Percentiles rank a stretch among this genome's conserved stretches.
These are phyloP conservation scores for Tetragonula carbonaria DNA, from an alignment of 2,888 invertebrate genomes.

Conservation along the genomic window DNA sequence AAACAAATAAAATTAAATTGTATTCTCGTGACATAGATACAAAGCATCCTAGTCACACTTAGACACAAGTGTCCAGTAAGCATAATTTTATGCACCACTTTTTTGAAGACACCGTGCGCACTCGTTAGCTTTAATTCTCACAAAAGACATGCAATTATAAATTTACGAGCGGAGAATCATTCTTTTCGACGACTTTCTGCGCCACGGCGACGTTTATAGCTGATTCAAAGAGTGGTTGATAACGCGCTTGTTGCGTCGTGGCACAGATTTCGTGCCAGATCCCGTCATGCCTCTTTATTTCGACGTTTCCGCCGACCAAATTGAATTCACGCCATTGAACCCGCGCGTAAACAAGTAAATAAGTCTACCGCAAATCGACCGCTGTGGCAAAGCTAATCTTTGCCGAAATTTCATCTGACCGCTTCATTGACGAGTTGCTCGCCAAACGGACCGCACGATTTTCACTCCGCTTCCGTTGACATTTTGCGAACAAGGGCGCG, in stretches of 20 bases:
- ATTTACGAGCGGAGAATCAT: background rate
- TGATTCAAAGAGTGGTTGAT: slow-evolving; percentile 6
- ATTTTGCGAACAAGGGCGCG: background rate
- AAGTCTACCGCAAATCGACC: slow-evolving; percentile 58
- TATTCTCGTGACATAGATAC: no score
- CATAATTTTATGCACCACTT: no score
- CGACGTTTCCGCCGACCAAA: slow-evolving; percentile 16
- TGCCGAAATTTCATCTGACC: slow-evolving; percentile 13
- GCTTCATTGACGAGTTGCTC: slow-evolving; percentile 2
- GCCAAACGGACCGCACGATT: slow-evolving; percentile 16
- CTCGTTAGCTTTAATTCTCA: background rate
- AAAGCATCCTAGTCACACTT: no score
- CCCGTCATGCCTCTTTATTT: slow-evolving; percentile 10
- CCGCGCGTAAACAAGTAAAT: slow-evolving; percentile 52
- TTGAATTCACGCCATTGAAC: slow-evolving; percentile 25
- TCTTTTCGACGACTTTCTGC: background rate
- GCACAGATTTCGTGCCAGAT: slow-evolving; percentile 16
- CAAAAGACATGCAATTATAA: background rate
- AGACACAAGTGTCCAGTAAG: no score
- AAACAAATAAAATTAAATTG: no score
- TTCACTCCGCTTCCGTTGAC: slow-evolving; percentile 4
- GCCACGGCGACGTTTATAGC: background rate
- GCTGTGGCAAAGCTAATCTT: slow-evolving; percentile 37
- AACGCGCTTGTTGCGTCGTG: slow-evolving; percentile 28
- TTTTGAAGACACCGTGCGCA: background rate